Percentiles rank a stretch among this genome's conserved stretches.
Evolutionary conservation across 2,113 vertebrate species (phyloP).

Genomic region (Nematolebias whitei): DNA sequence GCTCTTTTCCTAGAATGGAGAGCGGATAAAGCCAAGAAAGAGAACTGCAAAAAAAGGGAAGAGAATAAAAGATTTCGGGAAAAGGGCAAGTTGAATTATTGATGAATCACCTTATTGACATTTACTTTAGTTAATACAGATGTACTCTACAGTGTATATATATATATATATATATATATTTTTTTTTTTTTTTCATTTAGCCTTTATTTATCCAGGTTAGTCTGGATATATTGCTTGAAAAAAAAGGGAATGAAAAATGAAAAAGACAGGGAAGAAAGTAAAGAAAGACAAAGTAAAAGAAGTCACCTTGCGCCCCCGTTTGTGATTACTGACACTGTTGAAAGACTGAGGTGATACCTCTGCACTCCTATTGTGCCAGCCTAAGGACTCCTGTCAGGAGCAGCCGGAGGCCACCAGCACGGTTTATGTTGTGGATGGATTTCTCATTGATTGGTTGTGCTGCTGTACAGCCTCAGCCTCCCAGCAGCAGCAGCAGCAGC

Average conservation of each 20-base stretch:
- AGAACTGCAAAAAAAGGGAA: background rate
- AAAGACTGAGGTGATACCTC: constrained; percentile 59
- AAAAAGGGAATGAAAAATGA: constrained; percentile 16
- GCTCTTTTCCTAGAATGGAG: constrained; percentile 39
- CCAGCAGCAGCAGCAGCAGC: constrained; percentile 59
- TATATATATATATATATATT: too few relatives aligned
- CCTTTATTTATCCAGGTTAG: too few relatives aligned
- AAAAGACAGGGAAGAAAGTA: background rate
- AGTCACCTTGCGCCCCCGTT: constrained; percentile 46
- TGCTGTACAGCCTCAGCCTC: constrained; percentile 62
- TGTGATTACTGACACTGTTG: constrained; percentile 56
- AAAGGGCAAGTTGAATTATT: constrained; percentile 58
- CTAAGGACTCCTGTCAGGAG: constrained; percentile 68
- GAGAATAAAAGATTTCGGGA: constrained; percentile 25
- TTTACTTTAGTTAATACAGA: constrained; percentile 55
- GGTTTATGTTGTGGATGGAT: constrained; percentile 74
- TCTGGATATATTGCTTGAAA: constrained; percentile 2
- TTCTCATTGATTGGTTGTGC: constrained; percentile 75
- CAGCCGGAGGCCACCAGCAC: constrained; percentile 68
- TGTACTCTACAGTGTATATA: constrained; percentile 22
- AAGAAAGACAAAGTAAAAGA: constrained; percentile 40
- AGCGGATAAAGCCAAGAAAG: constrained; percentile 34
- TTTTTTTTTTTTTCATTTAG: too few relatives aligned
- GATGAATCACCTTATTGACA: constrained; percentile 56
- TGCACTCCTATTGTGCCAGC: constrained; percentile 59